Evolutionary conservation across 2,797 vertebrate species (phyloP), one percentile per base, ranked within the genome.

Genomic region (Prionace glauca): DNA sequence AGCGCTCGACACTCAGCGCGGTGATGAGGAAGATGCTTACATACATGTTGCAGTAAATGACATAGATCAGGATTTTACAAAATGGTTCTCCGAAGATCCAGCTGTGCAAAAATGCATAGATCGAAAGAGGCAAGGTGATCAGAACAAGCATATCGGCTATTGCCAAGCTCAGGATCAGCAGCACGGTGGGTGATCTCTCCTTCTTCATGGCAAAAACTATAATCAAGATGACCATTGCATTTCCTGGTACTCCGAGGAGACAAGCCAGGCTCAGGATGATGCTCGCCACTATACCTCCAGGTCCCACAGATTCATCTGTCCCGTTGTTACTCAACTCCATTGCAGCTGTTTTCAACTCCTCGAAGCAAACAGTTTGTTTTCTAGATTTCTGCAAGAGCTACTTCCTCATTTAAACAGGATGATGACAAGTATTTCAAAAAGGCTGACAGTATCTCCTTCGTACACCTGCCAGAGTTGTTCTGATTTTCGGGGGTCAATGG

Each of bases 11-110:
- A 9, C 98, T 98, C 98, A 99, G 98, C 14, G 98, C 96, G 2
- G 98, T 98, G 96, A 99, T 98, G 96, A 98, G 96, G 96, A 99
- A 98, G 96, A 99, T 97, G 0, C 98, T 98, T 96, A 97, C 97
- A 95, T 98, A 99, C 98, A 99, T 98, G 96, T 97, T 98, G 95
- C 98, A 97, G 41, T 98, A 97, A 96, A 98, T 97, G 45, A 98
- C 1, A 67, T 97, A 98, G 88, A 97, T 97, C 90, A 98, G 97
- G 50, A 96, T 97, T 97, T 98, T 99, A 96, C 97, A 97, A 93
- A 96, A 81, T 1, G 14, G 91, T 4, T 97, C 95, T 32, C 98
- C 98, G 87, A 98, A 98, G 96, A 98, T 96, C 98, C 98, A 99
- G 1, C 97, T 97, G 26, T 93, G 95, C 0, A 96, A 98, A 90